These are phyloP conservation scores for Eleutherodactylus coqui DNA, from an alignment of 2,797 vertebrate genomes.

Conservation along the genomic window DNA sequence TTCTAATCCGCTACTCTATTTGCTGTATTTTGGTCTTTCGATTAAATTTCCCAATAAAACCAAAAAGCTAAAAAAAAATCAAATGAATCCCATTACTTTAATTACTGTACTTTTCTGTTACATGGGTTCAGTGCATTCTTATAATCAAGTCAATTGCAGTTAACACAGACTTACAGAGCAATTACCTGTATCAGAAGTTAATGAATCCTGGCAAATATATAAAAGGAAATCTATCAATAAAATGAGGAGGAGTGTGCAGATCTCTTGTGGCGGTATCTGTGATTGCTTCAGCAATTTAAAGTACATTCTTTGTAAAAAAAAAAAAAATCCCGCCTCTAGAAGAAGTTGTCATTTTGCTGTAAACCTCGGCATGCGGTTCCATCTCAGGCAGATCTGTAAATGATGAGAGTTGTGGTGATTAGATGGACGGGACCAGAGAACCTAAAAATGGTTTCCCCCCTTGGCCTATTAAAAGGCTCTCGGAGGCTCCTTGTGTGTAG, in stretches of 20 bases:
- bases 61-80: conserved; percentile 35
- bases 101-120: conserved; percentile 50
- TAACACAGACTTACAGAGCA: conserved; percentile 38
- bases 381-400: no score
- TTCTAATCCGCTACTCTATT: background rate
- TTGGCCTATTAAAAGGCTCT: no score
- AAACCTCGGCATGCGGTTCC: no score
- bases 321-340: no score
- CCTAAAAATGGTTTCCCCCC: no score
- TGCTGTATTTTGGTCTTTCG: conserved; percentile 22
- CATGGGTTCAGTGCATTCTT: conserved; percentile 40
- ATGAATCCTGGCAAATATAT: conserved; percentile 47
- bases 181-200: conserved; percentile 55
- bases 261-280: background rate
- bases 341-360: no score
- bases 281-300: background rate
- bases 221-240: conserved; percentile 49
- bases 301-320: background rate
- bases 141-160: conserved; percentile 52
- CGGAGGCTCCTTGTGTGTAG: no score
- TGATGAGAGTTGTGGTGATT: no score
- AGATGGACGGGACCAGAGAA: no score
- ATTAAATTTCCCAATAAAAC: conserved; percentile 21
- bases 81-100: conserved; percentile 53
- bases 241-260: conserved; percentile 27